A percentile compares a stretch with the other conserved stretches of the same genome.
phyloP scores from a whole-genome alignment of 2,888 invertebrate genomes.

The Pseudolycoriella hygida region DNA sequence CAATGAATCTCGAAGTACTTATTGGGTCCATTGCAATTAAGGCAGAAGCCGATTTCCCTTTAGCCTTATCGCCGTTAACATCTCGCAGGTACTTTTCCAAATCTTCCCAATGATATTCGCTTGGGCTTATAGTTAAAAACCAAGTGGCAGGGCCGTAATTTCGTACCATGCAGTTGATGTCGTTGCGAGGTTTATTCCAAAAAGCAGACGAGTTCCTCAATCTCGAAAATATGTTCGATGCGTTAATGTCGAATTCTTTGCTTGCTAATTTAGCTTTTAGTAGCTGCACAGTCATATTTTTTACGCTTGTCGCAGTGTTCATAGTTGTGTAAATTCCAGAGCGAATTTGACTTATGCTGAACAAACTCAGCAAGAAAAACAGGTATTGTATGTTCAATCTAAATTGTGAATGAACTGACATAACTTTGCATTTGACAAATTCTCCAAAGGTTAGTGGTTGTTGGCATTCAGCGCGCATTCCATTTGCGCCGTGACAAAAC shows the following conservation, averaged over 20 bases:
- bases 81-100: constrained; percentile 15
- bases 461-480: constrained; percentile 11
- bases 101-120: constrained; percentile 16
- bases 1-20: constrained; percentile 17
- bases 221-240: background rate
- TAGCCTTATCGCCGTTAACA: constrained; percentile 9
- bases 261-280: constrained; percentile 9
- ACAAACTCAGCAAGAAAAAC: constrained; percentile 14
- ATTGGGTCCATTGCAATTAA: constrained; percentile 18
- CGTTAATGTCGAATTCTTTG: constrained; percentile 14
- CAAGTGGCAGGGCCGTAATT: constrained; percentile 16
- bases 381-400: constrained; percentile 12
- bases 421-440: constrained; percentile 13
- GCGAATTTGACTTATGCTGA: constrained; percentile 13
- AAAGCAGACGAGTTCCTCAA: constrained; percentile 5
- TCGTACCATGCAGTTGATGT: constrained; percentile 12
- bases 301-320: constrained; percentile 12
- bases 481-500: constrained; percentile 8
- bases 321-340: constrained; percentile 16
- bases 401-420: constrained; percentile 15
- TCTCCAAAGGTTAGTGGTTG: constrained; percentile 9
- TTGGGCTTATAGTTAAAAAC: constrained; percentile 15
- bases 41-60: constrained; percentile 3
- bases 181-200: constrained; percentile 15
- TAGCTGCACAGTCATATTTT: constrained; percentile 13